Conservation (phyloP, 2,113 vertebrate species). For the Calyptommatus sinebrachiatus region DNA sequence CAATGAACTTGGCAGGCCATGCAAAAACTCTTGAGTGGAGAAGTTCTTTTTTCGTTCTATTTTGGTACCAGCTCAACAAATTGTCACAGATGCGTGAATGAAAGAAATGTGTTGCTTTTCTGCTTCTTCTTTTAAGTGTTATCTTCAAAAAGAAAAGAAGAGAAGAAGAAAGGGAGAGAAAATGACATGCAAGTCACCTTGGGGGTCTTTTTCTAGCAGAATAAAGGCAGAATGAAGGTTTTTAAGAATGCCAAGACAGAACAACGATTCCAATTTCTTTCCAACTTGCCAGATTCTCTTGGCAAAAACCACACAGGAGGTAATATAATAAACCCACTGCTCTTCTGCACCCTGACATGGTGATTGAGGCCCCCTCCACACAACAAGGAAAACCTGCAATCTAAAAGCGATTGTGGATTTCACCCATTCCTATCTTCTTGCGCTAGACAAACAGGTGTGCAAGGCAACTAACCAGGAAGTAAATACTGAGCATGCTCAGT, state of each 20-base stretch:
- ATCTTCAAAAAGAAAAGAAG: background rate
- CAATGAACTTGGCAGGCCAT: conserved; percentile 46
- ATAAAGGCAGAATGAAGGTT: background rate
- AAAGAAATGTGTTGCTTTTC: background rate
- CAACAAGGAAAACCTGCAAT: no score
- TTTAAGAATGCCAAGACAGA: background rate
- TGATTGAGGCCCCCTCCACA: no score
- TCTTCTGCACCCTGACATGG: background rate
- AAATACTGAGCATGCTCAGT: no score
- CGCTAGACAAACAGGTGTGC: no score
- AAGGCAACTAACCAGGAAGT: no score
- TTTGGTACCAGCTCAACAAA: background rate
- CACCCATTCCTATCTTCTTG: no score
- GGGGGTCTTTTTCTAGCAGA: background rate
- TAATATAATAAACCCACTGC: no score
- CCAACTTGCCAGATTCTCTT: no score
- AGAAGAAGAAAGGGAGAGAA: no score
- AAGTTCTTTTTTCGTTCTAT: conserved; percentile 5
- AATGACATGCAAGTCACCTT: background rate
- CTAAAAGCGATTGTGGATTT: no score
- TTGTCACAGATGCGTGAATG: conserved; percentile 22
- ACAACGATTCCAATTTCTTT: background rate
- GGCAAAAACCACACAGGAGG: no score
- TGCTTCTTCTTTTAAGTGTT: background rate
- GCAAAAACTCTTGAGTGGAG: conserved; percentile 22